Conservation (phyloP, 2,113 vertebrate species). For the Sminthopsis crassicaudata region DNA sequence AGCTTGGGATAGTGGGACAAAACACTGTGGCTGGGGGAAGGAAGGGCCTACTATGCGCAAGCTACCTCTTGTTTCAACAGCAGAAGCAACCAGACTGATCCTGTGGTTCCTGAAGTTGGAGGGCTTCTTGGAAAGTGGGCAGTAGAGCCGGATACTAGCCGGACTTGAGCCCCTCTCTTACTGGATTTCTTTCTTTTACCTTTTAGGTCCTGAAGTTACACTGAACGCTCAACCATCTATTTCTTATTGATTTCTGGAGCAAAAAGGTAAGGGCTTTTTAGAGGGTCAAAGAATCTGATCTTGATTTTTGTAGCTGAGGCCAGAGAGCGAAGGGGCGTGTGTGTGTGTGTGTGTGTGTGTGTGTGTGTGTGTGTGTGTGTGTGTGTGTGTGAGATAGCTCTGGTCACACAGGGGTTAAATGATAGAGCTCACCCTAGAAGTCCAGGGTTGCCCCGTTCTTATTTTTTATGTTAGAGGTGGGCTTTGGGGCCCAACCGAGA, state of each 20-base stretch:
- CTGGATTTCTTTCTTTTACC: constrained; percentile 26
- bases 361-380: too few species aligned
- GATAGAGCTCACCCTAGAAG: too few species aligned
- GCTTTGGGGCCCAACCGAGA: background rate
- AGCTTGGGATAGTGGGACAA: too few species aligned
- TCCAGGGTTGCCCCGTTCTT: background rate
- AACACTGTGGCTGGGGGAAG: too few species aligned
- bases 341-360: too few species aligned
- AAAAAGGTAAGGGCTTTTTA: background rate
- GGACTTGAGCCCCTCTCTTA: background rate
- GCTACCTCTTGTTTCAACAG: background rate
- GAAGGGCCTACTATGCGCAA: too few species aligned
- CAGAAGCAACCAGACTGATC: too few species aligned
- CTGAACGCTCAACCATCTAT: background rate
- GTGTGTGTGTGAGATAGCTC: accelerated
- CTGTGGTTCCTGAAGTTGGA: background rate
- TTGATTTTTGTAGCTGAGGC: background rate
- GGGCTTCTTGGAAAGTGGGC: background rate
- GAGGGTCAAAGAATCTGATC: background rate
- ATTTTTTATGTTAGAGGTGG: background rate
- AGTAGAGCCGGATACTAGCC: too few species aligned
- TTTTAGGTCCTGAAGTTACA: constrained; percentile 48
- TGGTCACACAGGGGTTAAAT: background rate
- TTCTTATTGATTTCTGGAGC: background rate
- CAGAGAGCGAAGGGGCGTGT: too few species aligned